phyloP scores from a whole-genome alignment of 92 coral and sea anemone genomes.

The Palythoa grandiflora region DNA sequence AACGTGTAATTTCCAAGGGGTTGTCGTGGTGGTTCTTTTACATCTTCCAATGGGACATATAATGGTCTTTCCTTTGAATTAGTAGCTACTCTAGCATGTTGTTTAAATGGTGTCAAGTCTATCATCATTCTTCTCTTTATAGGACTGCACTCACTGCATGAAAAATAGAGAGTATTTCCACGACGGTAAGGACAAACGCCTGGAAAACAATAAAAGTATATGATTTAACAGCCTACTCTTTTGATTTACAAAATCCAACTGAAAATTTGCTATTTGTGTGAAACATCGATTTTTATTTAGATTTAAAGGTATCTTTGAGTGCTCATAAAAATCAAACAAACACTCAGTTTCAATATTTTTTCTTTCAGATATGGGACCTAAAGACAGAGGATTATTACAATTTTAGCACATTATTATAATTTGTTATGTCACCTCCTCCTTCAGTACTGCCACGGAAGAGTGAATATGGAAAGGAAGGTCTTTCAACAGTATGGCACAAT shows the following conservation, averaged over 20 bases:
- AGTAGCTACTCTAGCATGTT: neutral
- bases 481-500: conserved; percentile 40
- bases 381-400: no score
- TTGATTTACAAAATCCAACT: neutral
- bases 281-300: neutral
- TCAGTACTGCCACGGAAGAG: conserved; percentile 1
- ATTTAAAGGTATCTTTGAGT: neutral
- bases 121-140: neutral
- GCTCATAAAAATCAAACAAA: neutral
- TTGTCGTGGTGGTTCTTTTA: no score
- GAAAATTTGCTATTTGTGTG: neutral
- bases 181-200: neutral
- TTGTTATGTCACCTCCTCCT: no score
- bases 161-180: neutral
- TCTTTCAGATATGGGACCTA: neutral
- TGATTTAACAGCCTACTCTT: neutral
- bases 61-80: no score
- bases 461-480: conserved; percentile 13
- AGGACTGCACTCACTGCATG: neutral
- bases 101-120: neutral
- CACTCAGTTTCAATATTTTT: neutral
- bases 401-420: neutral
- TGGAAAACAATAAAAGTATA: neutral
- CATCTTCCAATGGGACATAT: no score
- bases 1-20: no score